Evolutionary conservation across 1,140 invertebrate species (phyloP), one percentile per base, ranked within the genome.

Genomic region (Heliconius melpomene): DNA sequence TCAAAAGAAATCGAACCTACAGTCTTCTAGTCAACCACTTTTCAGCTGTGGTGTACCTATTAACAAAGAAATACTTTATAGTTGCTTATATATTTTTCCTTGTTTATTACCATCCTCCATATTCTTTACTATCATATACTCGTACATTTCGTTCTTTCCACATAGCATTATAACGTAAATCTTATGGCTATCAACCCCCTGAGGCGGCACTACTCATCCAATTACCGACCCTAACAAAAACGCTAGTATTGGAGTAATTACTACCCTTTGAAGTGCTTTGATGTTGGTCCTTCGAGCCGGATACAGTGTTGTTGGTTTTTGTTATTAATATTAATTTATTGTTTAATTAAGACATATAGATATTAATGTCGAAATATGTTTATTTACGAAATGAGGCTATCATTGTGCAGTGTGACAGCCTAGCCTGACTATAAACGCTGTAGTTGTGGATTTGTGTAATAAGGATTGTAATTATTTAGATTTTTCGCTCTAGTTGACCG

Each of bases 161-260:
- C 13, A 66, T 66, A 66, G 40, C 26, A 66, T 75, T 26, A 32
- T 74, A 20, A 75, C 57, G 73, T 76, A 72, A 73, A 77, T 77
- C 74, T 74, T 76, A 66, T 16, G 60, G 60, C 23, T 32, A 75
- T 11, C 70, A 52, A 54, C 74, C 18, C 66, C 79, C 79, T 26
- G 32, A 32, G 79, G 79, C 76, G 75, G 26, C 50, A 76, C 70
- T 80, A 60, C 70, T 77, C 50, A 38, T 72, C 79, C 79, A 81
- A 78, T 81, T 78, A 81, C 52, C 72, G 70, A 72, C 74, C 79
- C 74, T 50, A 36, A 32, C 74, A 73, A 79, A 79, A 79, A 79
- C 36, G 50, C 79, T 80, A 72, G 74, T 40, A 78, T 81, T 78
- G 76, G 76, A 84, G 85, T 85, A 86, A 88, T 88, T 87, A 88